Evolutionary conservation across 2,797 vertebrate species (phyloP).

Genomic region (Acestrorhynchus altus): DNA sequence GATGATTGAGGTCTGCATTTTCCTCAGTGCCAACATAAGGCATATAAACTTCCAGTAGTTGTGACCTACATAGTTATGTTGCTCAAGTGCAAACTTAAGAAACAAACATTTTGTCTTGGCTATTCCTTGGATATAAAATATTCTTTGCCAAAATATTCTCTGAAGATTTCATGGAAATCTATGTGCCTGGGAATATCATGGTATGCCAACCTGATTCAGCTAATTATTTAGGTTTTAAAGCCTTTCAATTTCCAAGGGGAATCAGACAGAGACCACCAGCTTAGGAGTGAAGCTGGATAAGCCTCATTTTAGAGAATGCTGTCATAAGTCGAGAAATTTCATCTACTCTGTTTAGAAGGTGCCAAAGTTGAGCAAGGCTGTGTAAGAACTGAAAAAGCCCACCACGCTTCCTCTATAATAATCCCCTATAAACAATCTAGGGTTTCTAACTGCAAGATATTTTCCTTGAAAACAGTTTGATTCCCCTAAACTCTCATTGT

Average conservation of each 20-base stretch:
- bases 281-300: not conserved
- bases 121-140: no score
- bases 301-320: no score
- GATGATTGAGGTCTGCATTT: no score
- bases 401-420: not conserved
- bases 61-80: no score
- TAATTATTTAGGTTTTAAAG: not conserved
- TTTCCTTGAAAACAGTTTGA: not conserved
- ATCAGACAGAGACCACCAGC: not conserved
- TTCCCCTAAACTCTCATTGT: not conserved
- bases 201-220: no score
- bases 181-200: no score
- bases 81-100: no score
- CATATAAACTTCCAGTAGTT: no score
- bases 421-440: not conserved
- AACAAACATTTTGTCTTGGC: no score
- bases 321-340: not conserved
- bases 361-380: not conserved
- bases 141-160: no score
- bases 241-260: not conserved
- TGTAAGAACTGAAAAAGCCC: not conserved
- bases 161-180: no score
- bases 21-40: no score
- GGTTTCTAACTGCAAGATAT: not conserved
- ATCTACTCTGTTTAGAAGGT: not conserved